Evolutionary conservation across 2,888 invertebrate species (phyloP).

Genomic region (Thumatha senex): DNA sequence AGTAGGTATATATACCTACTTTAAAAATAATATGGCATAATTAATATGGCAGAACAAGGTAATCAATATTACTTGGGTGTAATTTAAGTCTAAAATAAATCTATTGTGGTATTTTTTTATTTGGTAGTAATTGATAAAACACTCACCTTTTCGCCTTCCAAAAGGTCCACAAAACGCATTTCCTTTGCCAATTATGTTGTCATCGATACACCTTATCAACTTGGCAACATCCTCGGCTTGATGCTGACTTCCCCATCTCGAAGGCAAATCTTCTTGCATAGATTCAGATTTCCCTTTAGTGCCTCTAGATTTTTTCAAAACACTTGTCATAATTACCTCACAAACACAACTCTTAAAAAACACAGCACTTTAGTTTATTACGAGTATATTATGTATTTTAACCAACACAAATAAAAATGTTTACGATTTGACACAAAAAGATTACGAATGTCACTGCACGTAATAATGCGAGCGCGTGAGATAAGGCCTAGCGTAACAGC

Average conservation of each 20-base stretch:
- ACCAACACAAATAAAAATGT: constrained; percentile 24
- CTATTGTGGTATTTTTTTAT: too few species aligned
- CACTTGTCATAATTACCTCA: constrained; percentile 77
- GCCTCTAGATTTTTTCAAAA: constrained; percentile 77
- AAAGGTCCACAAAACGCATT: constrained; percentile 92
- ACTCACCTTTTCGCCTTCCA: constrained; percentile 90
- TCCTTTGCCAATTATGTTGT: constrained; percentile 91
- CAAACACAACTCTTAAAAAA: constrained; percentile 55
- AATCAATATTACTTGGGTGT: too few species aligned
- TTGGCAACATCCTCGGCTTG: constrained; percentile 87
- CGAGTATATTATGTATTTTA: constrained; percentile 13
- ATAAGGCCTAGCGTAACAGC: constrained; percentile 20
- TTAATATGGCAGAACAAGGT: too few species aligned
- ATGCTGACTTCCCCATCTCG: constrained; percentile 68
- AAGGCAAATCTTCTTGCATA: constrained; percentile 78
- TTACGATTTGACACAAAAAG: background rate
- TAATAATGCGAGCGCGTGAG: constrained; percentile 23
- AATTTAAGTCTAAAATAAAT: too few species aligned
- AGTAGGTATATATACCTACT: too few species aligned
- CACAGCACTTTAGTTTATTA: constrained; percentile 31
- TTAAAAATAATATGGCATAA: too few species aligned
- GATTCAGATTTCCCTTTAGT: constrained; percentile 80
- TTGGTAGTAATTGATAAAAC: too few species aligned
- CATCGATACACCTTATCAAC: constrained; percentile 90
- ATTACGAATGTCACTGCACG: constrained; percentile 25